Conservation (phyloP, 2,113 vertebrate species). For the Symphodus melops region DNA sequence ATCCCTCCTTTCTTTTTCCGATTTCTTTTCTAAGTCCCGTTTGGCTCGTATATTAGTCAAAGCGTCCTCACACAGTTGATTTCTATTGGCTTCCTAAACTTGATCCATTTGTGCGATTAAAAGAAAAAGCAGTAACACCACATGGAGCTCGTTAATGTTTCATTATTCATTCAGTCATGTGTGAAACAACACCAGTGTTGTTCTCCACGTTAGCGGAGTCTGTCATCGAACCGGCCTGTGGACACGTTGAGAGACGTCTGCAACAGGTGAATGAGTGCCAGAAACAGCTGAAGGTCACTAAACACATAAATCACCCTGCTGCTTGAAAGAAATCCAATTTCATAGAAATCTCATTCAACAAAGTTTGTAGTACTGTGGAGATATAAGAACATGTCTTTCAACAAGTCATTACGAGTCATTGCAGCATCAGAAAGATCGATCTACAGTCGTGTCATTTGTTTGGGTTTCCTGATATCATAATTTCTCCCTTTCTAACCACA, state of each 20-base stretch:
- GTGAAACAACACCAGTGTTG: conserved; percentile 37
- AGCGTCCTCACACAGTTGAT: conserved; percentile 38
- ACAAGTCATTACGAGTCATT: conserved; percentile 1
- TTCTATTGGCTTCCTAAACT: conserved; percentile 42
- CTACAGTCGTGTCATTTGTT: conserved; percentile 13
- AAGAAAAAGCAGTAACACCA: conserved; percentile 39
- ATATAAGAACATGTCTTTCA: not conserved
- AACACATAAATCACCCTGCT: conserved; percentile 36
- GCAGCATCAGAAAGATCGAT: not conserved
- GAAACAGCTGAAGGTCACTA: conserved; percentile 53
- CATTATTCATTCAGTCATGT: conserved; percentile 57
- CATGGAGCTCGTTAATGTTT: conserved; percentile 69
- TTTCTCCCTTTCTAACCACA: not conserved
- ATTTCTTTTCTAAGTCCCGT: conserved; percentile 10
- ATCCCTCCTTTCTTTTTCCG: not conserved
- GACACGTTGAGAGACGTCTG: conserved; percentile 33
- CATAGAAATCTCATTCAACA: not conserved
- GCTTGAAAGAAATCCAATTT: not conserved
- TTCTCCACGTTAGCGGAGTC: conserved; percentile 28
- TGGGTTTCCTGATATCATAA: not conserved
- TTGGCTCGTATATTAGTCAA: conserved; percentile 45
- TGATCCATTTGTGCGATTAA: conserved; percentile 61
- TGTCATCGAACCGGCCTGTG: conserved; percentile 59
- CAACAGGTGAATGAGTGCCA: conserved; percentile 59
- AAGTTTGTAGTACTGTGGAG: not conserved